phyloP scores from a whole-genome alignment of 2,888 invertebrate species.

The Diogma glabrata region DNA sequence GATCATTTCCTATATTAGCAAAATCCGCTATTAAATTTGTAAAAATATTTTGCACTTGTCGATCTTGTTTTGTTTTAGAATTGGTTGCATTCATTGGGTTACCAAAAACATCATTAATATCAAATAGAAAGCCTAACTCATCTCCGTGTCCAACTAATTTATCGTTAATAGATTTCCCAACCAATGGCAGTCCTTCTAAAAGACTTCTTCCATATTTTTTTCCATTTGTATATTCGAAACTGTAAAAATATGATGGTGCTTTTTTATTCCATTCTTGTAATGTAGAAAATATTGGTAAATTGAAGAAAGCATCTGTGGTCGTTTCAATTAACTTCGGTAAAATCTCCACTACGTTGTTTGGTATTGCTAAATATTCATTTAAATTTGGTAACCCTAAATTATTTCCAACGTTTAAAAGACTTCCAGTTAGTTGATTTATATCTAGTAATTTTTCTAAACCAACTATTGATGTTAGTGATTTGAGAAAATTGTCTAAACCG shows the following conservation, averaged over 20 bases:
- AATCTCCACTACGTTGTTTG: conserved; percentile 27
- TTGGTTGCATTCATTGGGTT: conserved; percentile 37
- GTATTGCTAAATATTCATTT: conserved; percentile 29
- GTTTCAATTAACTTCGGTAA: conserved; percentile 30
- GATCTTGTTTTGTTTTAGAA: conserved; percentile 42
- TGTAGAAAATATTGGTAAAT: conserved; percentile 61
- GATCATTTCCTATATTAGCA: conserved; percentile 31
- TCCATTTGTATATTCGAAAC: conserved; percentile 59
- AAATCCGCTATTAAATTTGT: conserved; percentile 57
- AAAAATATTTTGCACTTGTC: conserved; percentile 51
- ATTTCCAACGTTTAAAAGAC: not conserved
- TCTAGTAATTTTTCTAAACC: conserved; percentile 26
- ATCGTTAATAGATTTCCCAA: conserved; percentile 26
- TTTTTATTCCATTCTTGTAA: conserved; percentile 56
- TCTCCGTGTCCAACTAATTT: conserved; percentile 54
- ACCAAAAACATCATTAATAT: conserved; percentile 49
- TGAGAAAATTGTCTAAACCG: conserved; percentile 26
- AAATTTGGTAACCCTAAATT: conserved; percentile 27
- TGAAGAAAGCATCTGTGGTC: conserved; percentile 61
- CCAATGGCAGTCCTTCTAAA: conserved; percentile 52
- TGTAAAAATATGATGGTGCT: conserved; percentile 56
- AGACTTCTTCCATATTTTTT: conserved; percentile 48
- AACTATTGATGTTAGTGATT: not conserved
- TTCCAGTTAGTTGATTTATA: conserved; percentile 21
- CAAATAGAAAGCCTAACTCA: conserved; percentile 60